phyloP scores from a whole-genome alignment of 2,797 vertebrate species.

The Gymnothorax reevesii region DNA sequence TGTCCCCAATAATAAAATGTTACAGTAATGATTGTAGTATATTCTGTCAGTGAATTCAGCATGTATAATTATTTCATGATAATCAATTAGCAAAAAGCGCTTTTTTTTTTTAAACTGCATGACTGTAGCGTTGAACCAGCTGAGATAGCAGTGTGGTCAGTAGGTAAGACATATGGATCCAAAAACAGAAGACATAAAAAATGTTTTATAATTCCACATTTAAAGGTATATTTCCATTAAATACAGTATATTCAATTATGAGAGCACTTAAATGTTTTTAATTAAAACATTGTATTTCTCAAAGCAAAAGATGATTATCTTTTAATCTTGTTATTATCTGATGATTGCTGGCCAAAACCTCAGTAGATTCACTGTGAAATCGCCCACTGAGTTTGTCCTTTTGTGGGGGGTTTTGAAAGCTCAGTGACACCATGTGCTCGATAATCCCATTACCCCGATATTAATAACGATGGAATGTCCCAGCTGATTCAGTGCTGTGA shows the following conservation, averaged over 20 bases:
- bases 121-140: constrained; percentile 30
- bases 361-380: constrained; percentile 11
- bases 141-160: constrained; percentile 22
- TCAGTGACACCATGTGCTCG: constrained; percentile 17
- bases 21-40: constrained; percentile 69
- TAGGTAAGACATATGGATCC: constrained; percentile 14
- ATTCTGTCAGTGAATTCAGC: constrained; percentile 70
- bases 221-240: constrained; percentile 24
- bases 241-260: constrained; percentile 8
- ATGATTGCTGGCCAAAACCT: constrained; percentile 1
- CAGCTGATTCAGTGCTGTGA: no score
- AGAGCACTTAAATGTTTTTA: not conserved
- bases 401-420: constrained; percentile 1
- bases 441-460: constrained; percentile 19
- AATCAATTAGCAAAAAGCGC: constrained; percentile 55
- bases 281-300: not conserved
- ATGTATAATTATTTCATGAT: constrained; percentile 57
- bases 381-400: constrained; percentile 2
- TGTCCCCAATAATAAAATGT: constrained; percentile 69
- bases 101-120: constrained; percentile 38
- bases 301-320: not conserved
- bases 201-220: constrained; percentile 6
- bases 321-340: not conserved
- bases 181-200: constrained; percentile 23
- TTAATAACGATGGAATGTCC: constrained; percentile 2